Conservation (phyloP, 2,113 vertebrate genomes). For the Catharus bicknelli region DNA sequence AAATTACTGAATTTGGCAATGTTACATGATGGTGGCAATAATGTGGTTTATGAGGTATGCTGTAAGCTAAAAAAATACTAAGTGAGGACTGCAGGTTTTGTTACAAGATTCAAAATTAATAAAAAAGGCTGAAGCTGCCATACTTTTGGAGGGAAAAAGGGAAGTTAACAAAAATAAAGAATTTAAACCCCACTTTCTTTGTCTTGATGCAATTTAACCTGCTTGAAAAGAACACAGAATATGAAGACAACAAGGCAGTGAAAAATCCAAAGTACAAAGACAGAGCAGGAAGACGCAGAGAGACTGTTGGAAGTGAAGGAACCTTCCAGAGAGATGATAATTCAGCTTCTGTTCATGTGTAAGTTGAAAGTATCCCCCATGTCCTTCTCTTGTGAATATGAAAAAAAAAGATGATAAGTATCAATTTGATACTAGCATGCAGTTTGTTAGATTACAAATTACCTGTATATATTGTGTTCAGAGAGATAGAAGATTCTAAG, state of each 20-base stretch:
- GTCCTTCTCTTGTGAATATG: background rate
- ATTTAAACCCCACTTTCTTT: background rate
- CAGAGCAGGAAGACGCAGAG: conserved; percentile 88
- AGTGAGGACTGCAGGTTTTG: background rate
- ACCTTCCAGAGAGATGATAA: conserved; percentile 89
- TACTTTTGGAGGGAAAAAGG: background rate
- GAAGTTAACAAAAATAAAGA: background rate
- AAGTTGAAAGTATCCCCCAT: conserved; percentile 29
- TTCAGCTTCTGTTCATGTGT: conserved; percentile 91
- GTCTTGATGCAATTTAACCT: background rate
- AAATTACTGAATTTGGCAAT: background rate
- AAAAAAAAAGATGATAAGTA: background rate
- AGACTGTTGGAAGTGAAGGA: conserved; percentile 90
- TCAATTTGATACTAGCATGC: background rate
- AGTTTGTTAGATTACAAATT: background rate
- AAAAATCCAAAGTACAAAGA: conserved; percentile 92
- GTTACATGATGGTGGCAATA: background rate
- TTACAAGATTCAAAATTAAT: background rate
- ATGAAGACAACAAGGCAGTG: conserved; percentile 83
- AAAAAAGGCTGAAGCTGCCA: background rate
- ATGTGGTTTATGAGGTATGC: background rate
- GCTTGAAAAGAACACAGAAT: conserved; percentile 84
- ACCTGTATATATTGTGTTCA: background rate
- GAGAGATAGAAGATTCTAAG: background rate
- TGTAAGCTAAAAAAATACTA: background rate